Base-by-base conservation (phyloP, 2,888 invertebrate species). In the Aethes cnicana region DNA sequence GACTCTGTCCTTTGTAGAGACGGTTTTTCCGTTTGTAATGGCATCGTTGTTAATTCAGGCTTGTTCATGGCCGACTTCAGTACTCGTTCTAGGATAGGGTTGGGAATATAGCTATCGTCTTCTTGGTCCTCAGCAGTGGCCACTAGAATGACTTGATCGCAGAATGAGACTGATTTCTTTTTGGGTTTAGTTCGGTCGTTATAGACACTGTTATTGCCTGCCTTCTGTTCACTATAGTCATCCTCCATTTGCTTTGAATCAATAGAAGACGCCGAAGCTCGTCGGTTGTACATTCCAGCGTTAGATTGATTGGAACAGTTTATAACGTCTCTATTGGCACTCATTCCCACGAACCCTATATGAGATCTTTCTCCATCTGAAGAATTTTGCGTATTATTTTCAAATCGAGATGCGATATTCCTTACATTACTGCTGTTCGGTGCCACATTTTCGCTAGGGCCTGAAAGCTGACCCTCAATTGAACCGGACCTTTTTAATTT, bases 161-260 rank as follows among this genome's bases (percentile, higher is more conserved):
- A 97, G 81, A 98, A 98, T 0, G 97, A 97, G 3, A 98, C 98
- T 52, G 96, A 96, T 79, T 98, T 98, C 91, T 97, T 97, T 73
- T 96, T 96, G 0, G 93, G 92, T 53, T 94, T 91, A 42, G 92
- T 90, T 0, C 85, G 78, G 58, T 92, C 92, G 7, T 80, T 82
- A 54, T 89, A 85, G 0, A 69, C 48, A 12, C 50, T 72, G 21
- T 84, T 83, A 44, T 72, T 85, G 7, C 69, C 65, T 1, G 68
- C 63, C 62, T 84, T 86, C 58, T 81, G 80, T 5, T 85, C 85
- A 37, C 58, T 68, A 37, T 74, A 76, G 43, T 88, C 86, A 7
- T 85, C 84, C 39, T 84, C 86, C 46, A 82, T 81, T 64, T 85
- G 86, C 57, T 84, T 85, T 0, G 83, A 73, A 58, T 88, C 89